Percentiles rank a stretch among this genome's conserved stretches.
Evolutionary conservation across 2,797 vertebrate genomes (phyloP).

Genomic region (Danio kyathit): DNA sequence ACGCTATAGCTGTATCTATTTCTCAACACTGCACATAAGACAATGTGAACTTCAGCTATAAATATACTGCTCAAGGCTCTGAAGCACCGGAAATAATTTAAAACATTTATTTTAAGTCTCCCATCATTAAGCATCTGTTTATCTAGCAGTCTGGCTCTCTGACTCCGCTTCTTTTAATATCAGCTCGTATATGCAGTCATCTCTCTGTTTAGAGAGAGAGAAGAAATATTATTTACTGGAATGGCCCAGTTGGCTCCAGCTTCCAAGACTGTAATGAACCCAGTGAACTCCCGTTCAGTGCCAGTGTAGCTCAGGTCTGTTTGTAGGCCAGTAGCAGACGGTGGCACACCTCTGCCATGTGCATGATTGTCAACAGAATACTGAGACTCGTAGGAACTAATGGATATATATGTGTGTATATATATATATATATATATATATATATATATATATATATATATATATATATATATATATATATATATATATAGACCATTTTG

Average conservation of each 20-base stretch:
- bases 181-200: background rate
- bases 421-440: no score
- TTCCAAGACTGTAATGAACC: conserved; percentile 23
- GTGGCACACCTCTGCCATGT: background rate
- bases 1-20: no score
- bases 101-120: background rate
- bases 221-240: conserved; percentile 17
- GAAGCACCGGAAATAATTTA: background rate
- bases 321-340: background rate
- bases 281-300: conserved; percentile 7
- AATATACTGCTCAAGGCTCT: no score
- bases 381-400: background rate
- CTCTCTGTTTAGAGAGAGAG: conserved; percentile 17
- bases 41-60: background rate
- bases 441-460: no score
- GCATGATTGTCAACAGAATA: background rate
- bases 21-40: no score
- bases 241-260: conserved; percentile 35
- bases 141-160: background rate
- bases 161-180: background rate
- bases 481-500: no score
- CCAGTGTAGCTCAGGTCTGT: conserved; percentile 10
- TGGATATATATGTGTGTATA: no score
- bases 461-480: no score
- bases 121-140: conserved; percentile 4